phyloP scores from a whole-genome alignment of 1,140 invertebrate species.

The Oncopeltus fasciatus region DNA sequence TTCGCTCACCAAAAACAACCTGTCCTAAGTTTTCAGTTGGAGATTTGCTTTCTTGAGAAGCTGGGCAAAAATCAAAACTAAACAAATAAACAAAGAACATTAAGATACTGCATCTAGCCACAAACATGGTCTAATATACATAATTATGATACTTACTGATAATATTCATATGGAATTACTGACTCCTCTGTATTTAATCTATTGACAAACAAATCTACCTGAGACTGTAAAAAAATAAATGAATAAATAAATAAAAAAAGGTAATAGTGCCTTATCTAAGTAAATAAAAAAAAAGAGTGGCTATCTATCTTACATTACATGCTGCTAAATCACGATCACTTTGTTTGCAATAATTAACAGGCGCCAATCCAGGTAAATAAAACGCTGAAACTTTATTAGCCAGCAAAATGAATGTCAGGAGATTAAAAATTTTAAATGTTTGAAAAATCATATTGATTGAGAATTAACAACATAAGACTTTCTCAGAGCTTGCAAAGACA shows the following conservation, averaged over 20 bases:
- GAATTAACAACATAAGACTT: too few relatives aligned
- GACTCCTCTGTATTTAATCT: slow-evolving; percentile 90
- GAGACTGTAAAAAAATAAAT: slow-evolving; percentile 41
- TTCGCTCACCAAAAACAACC: slow-evolving; percentile 95
- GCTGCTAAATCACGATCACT: slow-evolving; percentile 40
- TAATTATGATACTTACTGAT: slow-evolving; percentile 48
- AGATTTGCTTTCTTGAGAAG: slow-evolving; percentile 49
- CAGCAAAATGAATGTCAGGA: too few relatives aligned
- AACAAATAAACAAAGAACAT: slow-evolving; percentile 15
- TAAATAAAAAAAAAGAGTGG: too few relatives aligned
- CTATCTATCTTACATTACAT: slow-evolving; percentile 58
- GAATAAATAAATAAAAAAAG: slow-evolving; percentile 5
- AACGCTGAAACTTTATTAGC: too few relatives aligned
- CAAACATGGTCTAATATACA: neutral
- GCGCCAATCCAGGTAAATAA: slow-evolving; percentile 87
- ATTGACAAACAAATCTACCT: slow-evolving; percentile 83
- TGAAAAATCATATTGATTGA: too few relatives aligned
- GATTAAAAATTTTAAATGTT: too few relatives aligned
- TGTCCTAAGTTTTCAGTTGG: slow-evolving; percentile 96
- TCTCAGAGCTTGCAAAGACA: too few relatives aligned
- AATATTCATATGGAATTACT: slow-evolving; percentile 94
- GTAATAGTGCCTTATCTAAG: neutral
- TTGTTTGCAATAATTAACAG: slow-evolving; percentile 80
- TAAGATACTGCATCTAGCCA: neutral
- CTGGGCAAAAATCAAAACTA: slow-evolving; percentile 78